These are phyloP conservation scores for Sphaeridia pumilis DNA, from an alignment of 2,888 invertebrate species.

Conservation along the genomic window DNA sequence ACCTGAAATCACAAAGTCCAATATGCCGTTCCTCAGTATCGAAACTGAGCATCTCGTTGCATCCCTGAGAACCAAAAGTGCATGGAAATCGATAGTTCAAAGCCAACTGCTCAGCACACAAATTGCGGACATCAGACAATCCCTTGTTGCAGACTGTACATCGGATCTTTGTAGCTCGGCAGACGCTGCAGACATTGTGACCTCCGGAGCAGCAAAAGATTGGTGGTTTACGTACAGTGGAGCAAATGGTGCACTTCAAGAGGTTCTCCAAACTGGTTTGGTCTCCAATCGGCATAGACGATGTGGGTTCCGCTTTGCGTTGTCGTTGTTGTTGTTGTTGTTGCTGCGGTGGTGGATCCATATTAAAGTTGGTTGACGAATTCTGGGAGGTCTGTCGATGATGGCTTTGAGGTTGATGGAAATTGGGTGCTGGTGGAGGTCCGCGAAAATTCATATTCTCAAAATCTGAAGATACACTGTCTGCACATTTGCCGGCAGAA, in stretches of 20 bases:
- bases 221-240: constrained; percentile 7
- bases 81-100: constrained; percentile 3
- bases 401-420: no score
- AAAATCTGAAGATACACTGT: no score
- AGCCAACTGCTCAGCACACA: constrained; percentile 1
- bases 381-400: no score
- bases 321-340: not conserved
- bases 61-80: constrained; percentile 1
- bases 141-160: constrained; percentile 14
- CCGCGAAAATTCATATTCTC: no score
- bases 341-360: no score
- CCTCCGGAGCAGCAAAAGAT: constrained; percentile 15
- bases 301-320: not conserved
- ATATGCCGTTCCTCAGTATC: constrained; percentile 1
- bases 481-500: no score
- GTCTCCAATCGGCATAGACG: not conserved
- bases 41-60: not conserved
- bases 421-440: no score
- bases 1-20: constrained; percentile 1
- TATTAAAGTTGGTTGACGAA: no score
- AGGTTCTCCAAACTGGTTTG: not conserved
- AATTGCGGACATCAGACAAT: constrained; percentile 3
- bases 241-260: constrained; percentile 18
- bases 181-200: constrained; percentile 13
- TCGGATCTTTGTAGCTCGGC: not conserved